Base-by-base conservation (phyloP, 2,797 vertebrate genomes). In the Mormyrops attenuatus region DNA sequence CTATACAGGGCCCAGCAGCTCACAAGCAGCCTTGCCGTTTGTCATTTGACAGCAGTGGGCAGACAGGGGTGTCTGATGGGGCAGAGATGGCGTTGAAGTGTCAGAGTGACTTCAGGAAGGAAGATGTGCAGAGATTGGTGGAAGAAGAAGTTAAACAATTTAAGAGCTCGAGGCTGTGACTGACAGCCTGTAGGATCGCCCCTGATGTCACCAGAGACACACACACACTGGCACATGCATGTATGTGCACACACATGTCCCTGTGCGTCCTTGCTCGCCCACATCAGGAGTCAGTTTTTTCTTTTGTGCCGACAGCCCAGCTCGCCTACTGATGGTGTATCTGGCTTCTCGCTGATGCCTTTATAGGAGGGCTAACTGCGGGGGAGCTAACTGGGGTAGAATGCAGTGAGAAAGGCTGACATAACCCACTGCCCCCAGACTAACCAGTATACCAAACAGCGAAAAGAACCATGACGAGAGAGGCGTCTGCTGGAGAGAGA, bases 261-360 rank as follows among this genome's bases (percentile, higher is more conserved):
- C 26, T 88, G 89, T 91, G 90, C 93, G 26, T 90, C 85, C 87
- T 47, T 9, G 55, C 90, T 52, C 84, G 82, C 93, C 93, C 91
- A 92, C 88, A 93, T 93, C 9, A 55, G 52, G 15, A 17, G 34
- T 91, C 91, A 92, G 91, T 92, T 93, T 90, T 93, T 90, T 92
- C 93, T 91, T 93, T 91, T 55, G 47, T 11, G 88, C 53, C 9
- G 1, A 22, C 90, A 38, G 91, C 92, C 92, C 92, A 91, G 91
- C 92, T 92, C 93, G 55, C 95, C 93, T 87, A 93, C 94, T 63
- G 30, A 9, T 0, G 8, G 90, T 93, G 94, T 93, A 90, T 90
- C 90, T 89, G 20, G 17, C 60, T 55, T n/a, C 80, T 50, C n/a
- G 88, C 89, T 89, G 38, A 94, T 92, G 52, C 34, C 44, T 50